Conservation (phyloP, 2,888 invertebrate genomes). For the Drosophila nr. medialis region DNA sequence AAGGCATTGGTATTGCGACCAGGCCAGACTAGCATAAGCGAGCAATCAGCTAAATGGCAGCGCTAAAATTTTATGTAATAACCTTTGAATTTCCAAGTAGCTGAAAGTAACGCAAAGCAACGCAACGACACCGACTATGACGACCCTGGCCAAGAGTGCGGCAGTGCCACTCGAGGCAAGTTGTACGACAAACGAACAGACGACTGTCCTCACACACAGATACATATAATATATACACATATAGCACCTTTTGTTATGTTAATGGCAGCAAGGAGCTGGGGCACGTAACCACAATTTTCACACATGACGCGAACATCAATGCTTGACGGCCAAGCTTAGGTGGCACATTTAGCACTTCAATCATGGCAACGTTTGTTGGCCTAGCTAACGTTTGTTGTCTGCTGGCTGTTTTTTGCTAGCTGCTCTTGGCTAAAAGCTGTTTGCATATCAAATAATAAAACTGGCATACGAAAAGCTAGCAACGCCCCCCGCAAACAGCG, state of each 20-base stretch:
- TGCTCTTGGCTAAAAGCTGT: slow-evolving; percentile 57
- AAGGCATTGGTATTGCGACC: slow-evolving; percentile 16
- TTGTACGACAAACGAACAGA: slow-evolving; percentile 49
- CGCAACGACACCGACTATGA: slow-evolving; percentile 19
- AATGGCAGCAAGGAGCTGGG: slow-evolving; percentile 57
- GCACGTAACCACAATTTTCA: slow-evolving; percentile 74
- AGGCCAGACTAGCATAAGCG: slow-evolving; percentile 49
- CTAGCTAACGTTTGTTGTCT: slow-evolving; percentile 14
- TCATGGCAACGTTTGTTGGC: slow-evolving; percentile 29
- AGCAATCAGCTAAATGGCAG: slow-evolving; percentile 78
- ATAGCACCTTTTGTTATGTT: slow-evolving; percentile 73
- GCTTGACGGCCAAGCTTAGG: slow-evolving; percentile 46
- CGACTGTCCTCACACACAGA: slow-evolving; percentile 35
- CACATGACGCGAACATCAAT: slow-evolving; percentile 59
- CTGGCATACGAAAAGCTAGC: slow-evolving; percentile 55
- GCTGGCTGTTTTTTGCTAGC: slow-evolving; percentile 7
- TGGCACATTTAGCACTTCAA: slow-evolving; percentile 70
- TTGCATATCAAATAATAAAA: slow-evolving; percentile 79
- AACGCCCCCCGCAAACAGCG: slow-evolving; percentile 46
- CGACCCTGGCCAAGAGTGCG: slow-evolving; percentile 32
- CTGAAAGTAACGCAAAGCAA: slow-evolving; percentile 19
- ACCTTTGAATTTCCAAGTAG: slow-evolving; percentile 78
- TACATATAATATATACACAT: slow-evolving; percentile 6
- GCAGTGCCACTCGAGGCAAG: slow-evolving; percentile 62
- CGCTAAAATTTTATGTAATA: slow-evolving; percentile 80